phyloP scores from a whole-genome alignment of 2,888 invertebrate species.

The Macroteleia sp. region DNA sequence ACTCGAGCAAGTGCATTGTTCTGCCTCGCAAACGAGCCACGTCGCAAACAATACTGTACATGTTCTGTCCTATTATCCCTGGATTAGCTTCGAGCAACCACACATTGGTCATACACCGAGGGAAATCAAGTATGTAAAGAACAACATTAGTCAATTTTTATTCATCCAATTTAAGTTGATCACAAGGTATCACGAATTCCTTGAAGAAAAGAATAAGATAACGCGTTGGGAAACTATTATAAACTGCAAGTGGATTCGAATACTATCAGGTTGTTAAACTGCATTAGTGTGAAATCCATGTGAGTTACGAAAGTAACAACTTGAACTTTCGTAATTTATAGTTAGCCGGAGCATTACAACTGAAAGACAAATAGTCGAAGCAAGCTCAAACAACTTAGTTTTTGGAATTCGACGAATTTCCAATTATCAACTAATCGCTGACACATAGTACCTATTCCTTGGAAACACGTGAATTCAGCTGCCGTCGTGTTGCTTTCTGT shows the following conservation, averaged over 20 bases:
- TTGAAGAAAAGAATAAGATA: background rate
- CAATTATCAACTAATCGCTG: conserved; percentile 77
- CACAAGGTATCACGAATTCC: background rate
- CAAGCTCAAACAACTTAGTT: conserved; percentile 77
- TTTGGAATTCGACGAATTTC: conserved; percentile 79
- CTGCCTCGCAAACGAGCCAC: conserved; percentile 69
- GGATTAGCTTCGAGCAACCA: conserved; percentile 71
- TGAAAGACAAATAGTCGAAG: conserved; percentile 67
- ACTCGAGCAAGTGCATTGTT: conserved; percentile 73
- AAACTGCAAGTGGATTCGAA: conserved; percentile 47
- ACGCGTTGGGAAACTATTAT: conserved; percentile 35
- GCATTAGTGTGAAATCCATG: conserved; percentile 45
- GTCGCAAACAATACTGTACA: conserved; percentile 72
- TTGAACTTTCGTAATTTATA: conserved; percentile 66
- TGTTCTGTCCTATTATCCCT: conserved; percentile 70
- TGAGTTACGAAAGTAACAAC: conserved; percentile 57
- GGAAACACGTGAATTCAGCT: conserved; percentile 31
- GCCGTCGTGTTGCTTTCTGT: conserved; percentile 14
- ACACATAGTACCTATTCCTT: conserved; percentile 70
- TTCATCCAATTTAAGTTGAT: background rate
- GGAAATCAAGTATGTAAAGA: background rate
- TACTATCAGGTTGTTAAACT: conserved; percentile 50
- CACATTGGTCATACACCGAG: conserved; percentile 9
- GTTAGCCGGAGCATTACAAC: conserved; percentile 61
- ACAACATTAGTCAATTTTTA: conserved; percentile 12